These are phyloP conservation scores for Haliaeetus leucogaster DNA, from an alignment of 2,113 vertebrate genomes.

Conservation along the genomic window DNA sequence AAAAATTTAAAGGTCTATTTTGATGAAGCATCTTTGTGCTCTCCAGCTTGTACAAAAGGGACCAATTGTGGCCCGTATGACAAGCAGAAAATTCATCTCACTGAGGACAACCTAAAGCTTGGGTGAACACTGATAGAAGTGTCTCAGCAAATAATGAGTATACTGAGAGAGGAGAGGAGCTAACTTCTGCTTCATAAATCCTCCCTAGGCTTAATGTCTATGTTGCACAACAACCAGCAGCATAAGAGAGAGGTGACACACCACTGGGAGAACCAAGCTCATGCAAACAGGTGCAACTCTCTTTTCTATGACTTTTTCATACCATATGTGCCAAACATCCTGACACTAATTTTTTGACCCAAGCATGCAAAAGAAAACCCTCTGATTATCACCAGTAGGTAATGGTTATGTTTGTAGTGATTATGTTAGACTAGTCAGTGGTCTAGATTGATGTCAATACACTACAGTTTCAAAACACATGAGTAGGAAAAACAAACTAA, in stretches of 20 bases:
- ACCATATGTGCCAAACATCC: not conserved
- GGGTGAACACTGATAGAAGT: not conserved
- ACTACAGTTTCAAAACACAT: not conserved
- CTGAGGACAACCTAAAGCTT: not conserved
- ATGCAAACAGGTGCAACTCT: not conserved
- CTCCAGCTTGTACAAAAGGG: not conserved
- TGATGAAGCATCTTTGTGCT: not conserved
- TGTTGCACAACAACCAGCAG: not conserved
- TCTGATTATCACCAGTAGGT: not conserved
- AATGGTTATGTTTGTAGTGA: not conserved
- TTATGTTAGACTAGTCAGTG: not conserved
- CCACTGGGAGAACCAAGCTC: not conserved
- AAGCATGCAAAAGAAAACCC: not conserved
- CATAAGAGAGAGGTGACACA: not conserved
- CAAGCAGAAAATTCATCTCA: not conserved
- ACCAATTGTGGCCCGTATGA: accelerated
- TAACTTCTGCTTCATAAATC: not conserved
- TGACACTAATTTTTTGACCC: not conserved
- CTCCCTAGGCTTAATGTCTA: not conserved
- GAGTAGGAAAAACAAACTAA: not conserved
- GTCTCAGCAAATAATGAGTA: not conserved
- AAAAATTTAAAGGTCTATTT: not conserved
- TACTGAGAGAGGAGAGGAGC: not conserved
- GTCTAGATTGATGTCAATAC: not conserved
- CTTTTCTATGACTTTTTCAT: not conserved